Evolutionary conservation across 2,888 invertebrate species (phyloP).

Genomic region (Caenorhabditis sp.): DNA sequence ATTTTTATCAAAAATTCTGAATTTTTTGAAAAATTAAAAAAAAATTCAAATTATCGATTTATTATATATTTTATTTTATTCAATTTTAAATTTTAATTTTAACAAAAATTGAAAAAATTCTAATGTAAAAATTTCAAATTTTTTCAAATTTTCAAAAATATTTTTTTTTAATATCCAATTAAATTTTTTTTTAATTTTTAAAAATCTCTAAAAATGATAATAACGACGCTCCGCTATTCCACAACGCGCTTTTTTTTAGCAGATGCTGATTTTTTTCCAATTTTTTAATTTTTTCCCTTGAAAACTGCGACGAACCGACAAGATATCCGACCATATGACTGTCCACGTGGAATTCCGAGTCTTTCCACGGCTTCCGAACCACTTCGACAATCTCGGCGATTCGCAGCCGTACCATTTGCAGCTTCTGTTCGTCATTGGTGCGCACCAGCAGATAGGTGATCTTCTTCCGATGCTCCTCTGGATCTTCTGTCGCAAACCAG

Average conservation of each 20-base stretch:
- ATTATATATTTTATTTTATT: no score
- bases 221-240: no score
- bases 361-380: conserved; percentile 38
- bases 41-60: no score
- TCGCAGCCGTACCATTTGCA: conserved; percentile 39
- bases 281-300: conserved; percentile 12
- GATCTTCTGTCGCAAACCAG: conserved; percentile 34
- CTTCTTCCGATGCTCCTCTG: background rate
- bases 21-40: no score
- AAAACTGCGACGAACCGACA: no score
- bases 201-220: no score
- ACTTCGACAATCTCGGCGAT: conserved; percentile 52
- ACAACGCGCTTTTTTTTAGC: no score
- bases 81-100: no score
- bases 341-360: conserved; percentile 43
- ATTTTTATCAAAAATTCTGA: no score
- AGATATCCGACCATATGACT: conserved; percentile 49
- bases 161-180: background rate
- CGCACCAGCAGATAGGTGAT: conserved; percentile 48
- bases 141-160: background rate
- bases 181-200: no score
- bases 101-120: no score
- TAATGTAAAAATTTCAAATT: no score
- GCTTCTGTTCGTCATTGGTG: conserved; percentile 25
- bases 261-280: background rate